A percentile compares a stretch with the other conserved stretches of the same genome.
Conservation (phyloP, 1,140 invertebrate genomes). For the Scaptomyza graminum region DNA sequence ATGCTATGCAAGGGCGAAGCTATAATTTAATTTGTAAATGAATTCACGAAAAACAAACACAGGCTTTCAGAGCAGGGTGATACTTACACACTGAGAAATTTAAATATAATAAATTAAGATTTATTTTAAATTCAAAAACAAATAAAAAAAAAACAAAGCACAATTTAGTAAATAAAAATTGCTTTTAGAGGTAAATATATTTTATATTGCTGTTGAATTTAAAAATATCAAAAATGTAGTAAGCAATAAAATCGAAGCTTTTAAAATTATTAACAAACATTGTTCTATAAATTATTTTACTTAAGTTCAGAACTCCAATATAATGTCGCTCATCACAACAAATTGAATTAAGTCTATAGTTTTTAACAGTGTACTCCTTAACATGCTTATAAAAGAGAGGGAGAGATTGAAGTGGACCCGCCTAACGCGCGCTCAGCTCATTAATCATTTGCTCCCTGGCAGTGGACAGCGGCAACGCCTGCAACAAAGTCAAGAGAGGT, state of each 20-base stretch:
- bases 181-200: too few relatives aligned
- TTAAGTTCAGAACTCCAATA: too few relatives aligned
- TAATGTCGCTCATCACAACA: too few relatives aligned
- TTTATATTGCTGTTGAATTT: too few relatives aligned
- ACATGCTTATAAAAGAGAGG: slow-evolving; percentile 1
- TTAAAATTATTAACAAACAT: too few relatives aligned
- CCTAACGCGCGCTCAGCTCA: slow-evolving; percentile 48
- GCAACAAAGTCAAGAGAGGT: slow-evolving; percentile 29
- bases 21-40: slow-evolving; percentile 83
- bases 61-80: slow-evolving; percentile 11
- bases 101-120: not conserved
- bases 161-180: too few relatives aligned
- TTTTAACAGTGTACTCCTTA: not conserved
- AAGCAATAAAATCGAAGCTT: too few relatives aligned
- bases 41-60: slow-evolving; percentile 80
- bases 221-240: too few relatives aligned
- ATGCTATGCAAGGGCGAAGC: slow-evolving; percentile 56
- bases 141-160: too few relatives aligned
- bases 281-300: too few relatives aligned
- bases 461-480: slow-evolving; percentile 51
- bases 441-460: slow-evolving; percentile 50
- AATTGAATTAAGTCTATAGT: not conserved
- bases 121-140: not conserved
- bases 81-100: not conserved
- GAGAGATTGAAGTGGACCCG: slow-evolving; percentile 33